Evolutionary conservation across 2,113 vertebrate genomes (phyloP).

Genomic region (Labrus mixtus): DNA sequence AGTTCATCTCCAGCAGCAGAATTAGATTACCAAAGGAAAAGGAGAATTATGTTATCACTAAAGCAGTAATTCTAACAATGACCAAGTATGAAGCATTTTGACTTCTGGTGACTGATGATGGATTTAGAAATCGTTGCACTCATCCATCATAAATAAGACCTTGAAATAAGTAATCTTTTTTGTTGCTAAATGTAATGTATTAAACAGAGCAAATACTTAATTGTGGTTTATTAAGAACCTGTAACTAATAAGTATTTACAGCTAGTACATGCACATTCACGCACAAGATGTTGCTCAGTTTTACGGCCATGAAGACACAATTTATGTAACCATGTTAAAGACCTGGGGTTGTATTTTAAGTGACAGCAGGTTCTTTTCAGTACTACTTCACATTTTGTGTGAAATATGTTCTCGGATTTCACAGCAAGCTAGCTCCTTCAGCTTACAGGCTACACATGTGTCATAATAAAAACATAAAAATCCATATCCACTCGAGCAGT

Average conservation of each 20-base stretch:
- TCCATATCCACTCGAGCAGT: constrained; percentile 16
- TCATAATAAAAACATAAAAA: constrained; percentile 31
- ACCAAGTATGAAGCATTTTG: too few species aligned
- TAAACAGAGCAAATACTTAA: background rate
- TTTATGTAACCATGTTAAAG: background rate
- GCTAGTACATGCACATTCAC: background rate
- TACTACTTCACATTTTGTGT: constrained; percentile 12
- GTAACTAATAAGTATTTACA: background rate
- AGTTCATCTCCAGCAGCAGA: too few species aligned
- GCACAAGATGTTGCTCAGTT: constrained; percentile 16
- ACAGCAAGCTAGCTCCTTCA: background rate
- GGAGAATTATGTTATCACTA: too few species aligned
- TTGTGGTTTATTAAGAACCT: background rate
- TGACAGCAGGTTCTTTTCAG: constrained; percentile 8
- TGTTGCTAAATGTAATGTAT: background rate
- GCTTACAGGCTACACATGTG: constrained; percentile 12
- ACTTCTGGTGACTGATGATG: too few species aligned
- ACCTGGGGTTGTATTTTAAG: constrained; percentile 6
- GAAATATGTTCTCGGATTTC: constrained; percentile 25
- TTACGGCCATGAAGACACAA: constrained; percentile 12
- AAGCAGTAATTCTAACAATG: too few species aligned
- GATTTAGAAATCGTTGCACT: background rate
- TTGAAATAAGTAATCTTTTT: background rate
- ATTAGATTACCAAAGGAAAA: too few species aligned
- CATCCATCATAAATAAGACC: background rate